phyloP scores from a whole-genome alignment of 2,888 invertebrate genomes.

The Mythimna lalbum region DNA sequence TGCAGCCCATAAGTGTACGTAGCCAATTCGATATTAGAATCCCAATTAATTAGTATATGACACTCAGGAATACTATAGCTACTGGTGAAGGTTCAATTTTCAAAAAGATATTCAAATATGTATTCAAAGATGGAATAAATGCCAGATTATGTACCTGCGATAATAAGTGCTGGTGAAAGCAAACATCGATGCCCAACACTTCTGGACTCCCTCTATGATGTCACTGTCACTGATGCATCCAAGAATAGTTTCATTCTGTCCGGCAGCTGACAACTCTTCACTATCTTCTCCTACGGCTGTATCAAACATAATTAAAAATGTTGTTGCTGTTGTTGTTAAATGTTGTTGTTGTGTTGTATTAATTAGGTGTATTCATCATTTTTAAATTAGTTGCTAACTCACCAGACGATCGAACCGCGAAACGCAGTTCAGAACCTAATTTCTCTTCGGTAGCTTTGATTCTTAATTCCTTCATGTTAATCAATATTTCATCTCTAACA shows the following conservation, averaged over 20 bases:
- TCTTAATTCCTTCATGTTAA: conserved; percentile 75
- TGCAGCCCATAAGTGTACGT: too few species aligned
- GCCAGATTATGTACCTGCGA: conserved; percentile 90
- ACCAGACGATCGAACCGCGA: conserved; percentile 93
- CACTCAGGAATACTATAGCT: too few species aligned
- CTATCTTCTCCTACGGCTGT: conserved; percentile 95
- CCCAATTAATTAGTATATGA: too few species aligned
- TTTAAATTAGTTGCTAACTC: background rate
- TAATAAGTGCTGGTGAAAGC: conserved; percentile 94
- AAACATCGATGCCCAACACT: conserved; percentile 96
- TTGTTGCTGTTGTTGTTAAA: too few species aligned
- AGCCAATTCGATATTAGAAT: too few species aligned
- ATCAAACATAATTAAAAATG: conserved; percentile 12
- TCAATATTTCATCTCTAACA: conserved; percentile 79
- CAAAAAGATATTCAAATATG: too few species aligned
- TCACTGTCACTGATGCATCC: conserved; percentile 91
- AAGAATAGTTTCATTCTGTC: conserved; percentile 95
- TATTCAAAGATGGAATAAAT: too few species aligned
- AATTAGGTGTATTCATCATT: background rate
- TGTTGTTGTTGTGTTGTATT: too few species aligned
- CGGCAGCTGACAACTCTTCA: conserved; percentile 95
- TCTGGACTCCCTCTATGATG: conserved; percentile 90
- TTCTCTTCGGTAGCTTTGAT: conserved; percentile 72
- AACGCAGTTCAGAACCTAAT: conserved; percentile 79
- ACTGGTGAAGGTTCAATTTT: too few species aligned